Conservation (phyloP, 2,888 invertebrate genomes). For the Zeuzera pyrina region DNA sequence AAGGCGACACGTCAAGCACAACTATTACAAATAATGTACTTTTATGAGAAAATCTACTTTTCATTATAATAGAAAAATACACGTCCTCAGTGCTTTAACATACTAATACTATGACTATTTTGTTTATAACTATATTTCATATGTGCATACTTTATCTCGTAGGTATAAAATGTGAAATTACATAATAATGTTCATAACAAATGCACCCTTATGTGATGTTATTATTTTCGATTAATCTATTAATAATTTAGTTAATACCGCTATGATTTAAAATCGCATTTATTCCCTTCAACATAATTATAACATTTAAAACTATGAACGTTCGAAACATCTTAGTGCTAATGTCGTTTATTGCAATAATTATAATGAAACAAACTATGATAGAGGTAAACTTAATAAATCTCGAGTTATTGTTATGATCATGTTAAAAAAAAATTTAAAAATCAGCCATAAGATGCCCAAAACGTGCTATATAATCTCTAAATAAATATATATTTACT, state of each 20-base stretch:
- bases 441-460: too few relatives aligned
- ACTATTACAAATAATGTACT: constrained; percentile 25
- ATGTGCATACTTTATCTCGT: constrained; percentile 16
- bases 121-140: constrained; percentile 4
- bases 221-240: constrained; percentile 22
- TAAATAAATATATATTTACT: constrained; percentile 54
- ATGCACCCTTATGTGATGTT: constrained; percentile 32
- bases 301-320: too few relatives aligned
- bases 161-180: constrained; percentile 34
- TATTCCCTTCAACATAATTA: too few relatives aligned
- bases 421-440: too few relatives aligned
- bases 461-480: too few relatives aligned
- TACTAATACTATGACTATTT: constrained; percentile 28
- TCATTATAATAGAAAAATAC: constrained; percentile 62
- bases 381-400: too few relatives aligned
- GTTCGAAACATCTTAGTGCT: too few relatives aligned
- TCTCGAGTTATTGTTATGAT: too few relatives aligned
- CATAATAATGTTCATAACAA: constrained; percentile 29
- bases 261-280: too few relatives aligned
- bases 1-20: constrained; percentile 53
- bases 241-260: too few relatives aligned
- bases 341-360: too few relatives aligned
- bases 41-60: constrained; percentile 39
- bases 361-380: too few relatives aligned
- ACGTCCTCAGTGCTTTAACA: constrained; percentile 66